Conservation (phyloP, 2,888 invertebrate genomes). For the Ormyrus rosae region DNA sequence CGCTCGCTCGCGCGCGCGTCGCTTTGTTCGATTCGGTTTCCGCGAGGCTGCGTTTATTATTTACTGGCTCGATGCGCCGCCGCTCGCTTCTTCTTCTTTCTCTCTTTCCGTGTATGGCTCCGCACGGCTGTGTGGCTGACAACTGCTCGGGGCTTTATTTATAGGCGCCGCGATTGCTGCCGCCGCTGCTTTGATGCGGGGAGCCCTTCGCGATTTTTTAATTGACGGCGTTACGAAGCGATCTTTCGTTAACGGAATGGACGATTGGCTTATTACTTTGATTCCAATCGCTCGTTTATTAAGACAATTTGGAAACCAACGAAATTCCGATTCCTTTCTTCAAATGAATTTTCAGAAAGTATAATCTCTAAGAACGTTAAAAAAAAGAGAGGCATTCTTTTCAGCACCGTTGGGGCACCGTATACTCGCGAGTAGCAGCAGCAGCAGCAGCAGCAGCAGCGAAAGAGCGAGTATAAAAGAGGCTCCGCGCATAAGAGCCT, state of each 20-base stretch:
- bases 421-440: no score
- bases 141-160: constrained; percentile 34
- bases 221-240: not conserved
- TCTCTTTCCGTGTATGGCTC: not conserved
- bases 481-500: not conserved
- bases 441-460: not conserved
- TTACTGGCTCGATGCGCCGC: constrained; percentile 8
- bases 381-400: no score
- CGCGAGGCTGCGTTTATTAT: constrained; percentile 26
- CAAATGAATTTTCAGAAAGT: no score
- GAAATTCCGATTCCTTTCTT: no score
- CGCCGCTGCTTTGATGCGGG: not conserved
- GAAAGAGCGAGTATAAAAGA: constrained; percentile 32
- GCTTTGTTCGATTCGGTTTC: constrained; percentile 33
- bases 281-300: no score
- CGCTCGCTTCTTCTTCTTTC: not conserved
- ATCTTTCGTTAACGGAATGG: no score
- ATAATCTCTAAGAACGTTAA: no score
- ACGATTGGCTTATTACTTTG: no score
- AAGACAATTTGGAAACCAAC: no score
- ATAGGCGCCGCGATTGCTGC: not conserved
- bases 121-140: not conserved
- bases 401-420: no score
- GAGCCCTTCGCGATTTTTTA: not conserved
- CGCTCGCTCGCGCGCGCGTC: not conserved